phyloP scores from a whole-genome alignment of 2,888 invertebrate species.

The Psococerastis gibbosa region DNA sequence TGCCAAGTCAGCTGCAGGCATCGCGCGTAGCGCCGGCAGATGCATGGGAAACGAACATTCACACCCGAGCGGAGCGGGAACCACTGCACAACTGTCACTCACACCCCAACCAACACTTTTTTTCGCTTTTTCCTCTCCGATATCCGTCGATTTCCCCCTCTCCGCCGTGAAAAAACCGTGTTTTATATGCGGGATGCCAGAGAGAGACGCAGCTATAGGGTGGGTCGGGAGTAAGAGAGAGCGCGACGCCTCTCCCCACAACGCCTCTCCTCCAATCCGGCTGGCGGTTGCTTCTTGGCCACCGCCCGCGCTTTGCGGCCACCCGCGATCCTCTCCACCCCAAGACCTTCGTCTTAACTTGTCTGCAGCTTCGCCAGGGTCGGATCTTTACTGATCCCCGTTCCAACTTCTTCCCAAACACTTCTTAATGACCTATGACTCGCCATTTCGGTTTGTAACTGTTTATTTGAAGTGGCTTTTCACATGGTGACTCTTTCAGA shows the following conservation, averaged over 20 bases:
- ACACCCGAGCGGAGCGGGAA: neutral
- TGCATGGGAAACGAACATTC: slow-evolving; percentile 12
- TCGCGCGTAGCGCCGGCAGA: slow-evolving; percentile 18
- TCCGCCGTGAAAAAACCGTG: slow-evolving; percentile 16
- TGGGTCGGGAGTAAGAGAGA: slow-evolving; percentile 16
- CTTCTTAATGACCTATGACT: too few species aligned
- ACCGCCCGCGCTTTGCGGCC: slow-evolving; percentile 21
- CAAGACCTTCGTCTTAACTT: slow-evolving; percentile 11
- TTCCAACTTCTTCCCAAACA: too few species aligned
- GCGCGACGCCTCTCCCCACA: slow-evolving; percentile 16
- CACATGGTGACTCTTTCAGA: too few species aligned
- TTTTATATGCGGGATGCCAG: slow-evolving; percentile 15
- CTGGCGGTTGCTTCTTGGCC: slow-evolving; percentile 20
- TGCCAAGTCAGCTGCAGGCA: slow-evolving; percentile 36
- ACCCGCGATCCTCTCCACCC: slow-evolving; percentile 20
- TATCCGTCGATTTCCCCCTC: slow-evolving; percentile 13
- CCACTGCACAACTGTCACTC: slow-evolving; percentile 8
- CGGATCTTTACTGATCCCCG: too few species aligned
- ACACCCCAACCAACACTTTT: slow-evolving; percentile 1
- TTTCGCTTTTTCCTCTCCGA: slow-evolving; percentile 12
- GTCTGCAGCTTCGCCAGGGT: neutral
- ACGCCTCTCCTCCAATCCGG: slow-evolving; percentile 18
- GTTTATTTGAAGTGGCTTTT: too few species aligned
- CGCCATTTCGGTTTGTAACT: too few species aligned
- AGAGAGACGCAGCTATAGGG: slow-evolving; percentile 13